Percentiles rank a stretch among this genome's conserved stretches.
These are phyloP conservation scores for Mesoligia furuncula DNA, from an alignment of 2,888 invertebrate genomes.

Conservation along the genomic window DNA sequence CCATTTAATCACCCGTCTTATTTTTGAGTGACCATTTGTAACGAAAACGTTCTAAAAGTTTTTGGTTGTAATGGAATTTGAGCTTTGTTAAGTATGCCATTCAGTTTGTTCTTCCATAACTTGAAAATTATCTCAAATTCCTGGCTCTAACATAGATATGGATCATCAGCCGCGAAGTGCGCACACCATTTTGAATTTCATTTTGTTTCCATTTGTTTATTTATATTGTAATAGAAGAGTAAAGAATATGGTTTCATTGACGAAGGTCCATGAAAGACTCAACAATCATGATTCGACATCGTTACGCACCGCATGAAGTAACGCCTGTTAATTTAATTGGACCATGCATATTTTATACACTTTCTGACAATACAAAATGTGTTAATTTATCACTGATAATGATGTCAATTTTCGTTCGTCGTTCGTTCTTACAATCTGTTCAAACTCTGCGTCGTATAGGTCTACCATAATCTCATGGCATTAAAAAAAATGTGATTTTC, in stretches of 20 bases:
- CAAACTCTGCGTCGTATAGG: slow-evolving; percentile 24
- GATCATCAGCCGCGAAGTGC: not conserved
- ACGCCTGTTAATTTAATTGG: not conserved
- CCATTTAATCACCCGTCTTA: too few relatives aligned
- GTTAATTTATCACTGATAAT: not conserved
- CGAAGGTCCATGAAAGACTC: not conserved
- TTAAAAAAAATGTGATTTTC: too few relatives aligned
- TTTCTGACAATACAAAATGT: slow-evolving; percentile 9
- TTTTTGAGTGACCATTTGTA: too few relatives aligned
- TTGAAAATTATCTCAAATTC: too few relatives aligned
- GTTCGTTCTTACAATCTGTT: slow-evolving; percentile 22
- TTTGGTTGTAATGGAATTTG: too few relatives aligned
- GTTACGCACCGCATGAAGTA: not conserved
- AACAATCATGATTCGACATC: not conserved
- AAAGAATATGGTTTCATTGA: not conserved
- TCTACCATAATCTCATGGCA: too few relatives aligned
- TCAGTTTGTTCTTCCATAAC: too few relatives aligned
- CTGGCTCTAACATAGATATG: not conserved
- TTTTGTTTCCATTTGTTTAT: not conserved
- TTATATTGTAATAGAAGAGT: not conserved
- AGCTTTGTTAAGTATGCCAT: too few relatives aligned
- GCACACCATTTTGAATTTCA: not conserved
- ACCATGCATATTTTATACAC: not conserved
- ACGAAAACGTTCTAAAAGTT: too few relatives aligned
- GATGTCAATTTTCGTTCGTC: slow-evolving; percentile 8